Percentiles rank a stretch among this genome's conserved stretches.
Conservation (phyloP, 2,888 invertebrate genomes). For the Nephrotoma guestfalica region DNA sequence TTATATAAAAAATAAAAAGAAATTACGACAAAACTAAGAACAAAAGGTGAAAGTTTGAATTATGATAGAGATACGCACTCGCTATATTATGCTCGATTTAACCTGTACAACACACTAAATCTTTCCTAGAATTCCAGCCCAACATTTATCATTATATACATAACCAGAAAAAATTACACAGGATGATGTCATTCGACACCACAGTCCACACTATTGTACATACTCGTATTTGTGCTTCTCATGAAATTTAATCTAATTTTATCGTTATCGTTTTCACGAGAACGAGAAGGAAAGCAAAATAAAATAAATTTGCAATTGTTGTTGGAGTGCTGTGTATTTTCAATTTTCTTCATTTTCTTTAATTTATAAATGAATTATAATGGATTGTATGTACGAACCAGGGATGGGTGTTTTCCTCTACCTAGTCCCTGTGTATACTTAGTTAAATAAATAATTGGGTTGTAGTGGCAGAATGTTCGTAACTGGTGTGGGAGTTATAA, state of each 20-base stretch:
- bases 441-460: background rate
- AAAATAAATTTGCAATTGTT: background rate
- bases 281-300: background rate
- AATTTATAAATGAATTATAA: background rate
- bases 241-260: background rate
- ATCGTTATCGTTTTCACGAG: background rate
- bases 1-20: background rate
- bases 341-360: background rate
- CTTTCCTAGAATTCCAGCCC: background rate
- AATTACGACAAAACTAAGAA: background rate
- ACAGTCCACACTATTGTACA: background rate
- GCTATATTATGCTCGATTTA: background rate
- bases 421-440: background rate
- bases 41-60: background rate
- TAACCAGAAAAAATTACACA: background rate
- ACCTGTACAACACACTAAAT: background rate
- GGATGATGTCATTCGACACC: background rate
- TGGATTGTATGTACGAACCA: background rate
- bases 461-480: background rate
- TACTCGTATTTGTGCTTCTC: background rate
- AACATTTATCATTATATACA: background rate
- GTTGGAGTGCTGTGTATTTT: background rate
- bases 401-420: background rate
- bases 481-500: background rate
- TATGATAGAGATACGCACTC: background rate